Evolutionary conservation across 2,797 vertebrate genomes (phyloP), one percentile per base, ranked within the genome.

Genomic region (Benthosema pterotum): DNA sequence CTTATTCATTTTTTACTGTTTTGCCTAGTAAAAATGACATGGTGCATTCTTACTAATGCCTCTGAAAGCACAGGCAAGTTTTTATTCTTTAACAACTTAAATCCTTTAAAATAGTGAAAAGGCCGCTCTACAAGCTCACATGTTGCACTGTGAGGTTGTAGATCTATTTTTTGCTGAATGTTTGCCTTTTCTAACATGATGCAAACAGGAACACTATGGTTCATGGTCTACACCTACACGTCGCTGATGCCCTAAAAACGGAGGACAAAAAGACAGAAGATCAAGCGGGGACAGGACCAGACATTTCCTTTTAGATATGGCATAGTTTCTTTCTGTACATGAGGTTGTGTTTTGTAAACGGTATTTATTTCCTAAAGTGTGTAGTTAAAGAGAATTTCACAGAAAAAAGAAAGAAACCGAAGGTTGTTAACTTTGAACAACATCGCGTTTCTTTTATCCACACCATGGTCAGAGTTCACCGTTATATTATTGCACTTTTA

Each of bases 401-500:
- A 56, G 49, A 61, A 66, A 78, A 42, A 83, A 63, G 63, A 76
- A 42, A 83, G 63, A 84, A 77, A 75, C 75, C 67, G 67, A 9
- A 67, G 75, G 22, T 25, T 60, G 49, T 13, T 75, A 43, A 25
- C 67, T 59, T 71, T 71, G 52, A 72, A 84, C 58, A 59, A 71
- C 28, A 68, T 22, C 9, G 57, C 8, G 19, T 25, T 54, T 53
- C 61, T 58, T 25, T 5, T 25, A 25, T 62, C 51, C 25, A 67
- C 15, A 47, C 61, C 57, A 28, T 49, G 22, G 70, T 78, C 73
- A 74, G 61, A 52, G 69, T 79, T 72, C 74, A 77, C 76, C 28
- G 66, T 70, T 65, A 77, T 65, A 77, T 90, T 93, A 93, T 93
- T 93, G 92, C 92, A 93, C 92, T 87, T 92, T 71, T 74, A 90